These are phyloP conservation scores for Abramis brama DNA, from an alignment of 2,113 vertebrate species.

Conservation along the genomic window DNA sequence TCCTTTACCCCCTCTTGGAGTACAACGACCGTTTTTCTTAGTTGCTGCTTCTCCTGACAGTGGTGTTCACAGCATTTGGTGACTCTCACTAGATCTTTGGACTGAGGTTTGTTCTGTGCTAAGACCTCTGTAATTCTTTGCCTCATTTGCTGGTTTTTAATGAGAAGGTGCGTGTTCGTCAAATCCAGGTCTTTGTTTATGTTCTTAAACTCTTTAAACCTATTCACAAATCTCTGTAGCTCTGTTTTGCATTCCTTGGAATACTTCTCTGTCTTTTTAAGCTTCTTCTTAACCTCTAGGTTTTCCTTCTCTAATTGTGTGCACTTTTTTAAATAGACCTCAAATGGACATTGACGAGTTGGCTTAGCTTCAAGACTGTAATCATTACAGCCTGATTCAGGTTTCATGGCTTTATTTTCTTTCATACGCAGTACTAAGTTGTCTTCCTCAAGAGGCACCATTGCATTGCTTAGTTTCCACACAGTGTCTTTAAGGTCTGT, in stretches of 20 bases:
- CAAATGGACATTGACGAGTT: slow-evolving; percentile 32
- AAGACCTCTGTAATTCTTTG: slow-evolving; percentile 61
- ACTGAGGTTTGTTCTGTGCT: slow-evolving; percentile 41
- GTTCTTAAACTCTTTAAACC: slow-evolving; percentile 65
- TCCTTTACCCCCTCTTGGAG: slow-evolving; percentile 59
- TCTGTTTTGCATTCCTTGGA: slow-evolving; percentile 65
- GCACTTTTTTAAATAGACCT: slow-evolving; percentile 58
- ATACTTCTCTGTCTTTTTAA: slow-evolving; percentile 65
- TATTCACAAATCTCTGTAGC: slow-evolving; percentile 65
- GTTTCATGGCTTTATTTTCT: neutral
- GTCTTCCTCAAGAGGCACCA: slow-evolving; percentile 59
- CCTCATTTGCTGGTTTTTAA: slow-evolving; percentile 65
- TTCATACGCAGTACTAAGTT: slow-evolving; percentile 60
- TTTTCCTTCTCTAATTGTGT: slow-evolving; percentile 67
- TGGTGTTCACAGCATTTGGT: slow-evolving; percentile 33
- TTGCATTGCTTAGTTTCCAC: slow-evolving; percentile 36
- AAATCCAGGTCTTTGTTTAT: slow-evolving; percentile 65
- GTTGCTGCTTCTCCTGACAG: slow-evolving; percentile 60
- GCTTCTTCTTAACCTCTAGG: slow-evolving; percentile 56
- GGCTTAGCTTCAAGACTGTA: neutral
- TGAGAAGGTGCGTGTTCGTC: slow-evolving; percentile 61
- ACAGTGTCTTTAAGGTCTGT: slow-evolving; percentile 60
- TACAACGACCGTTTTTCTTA: slow-evolving; percentile 49
- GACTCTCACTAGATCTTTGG: slow-evolving; percentile 58
- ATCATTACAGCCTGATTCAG: neutral